Conservation (phyloP, 2,797 vertebrate species). For the Cossypha dichroa region DNA sequence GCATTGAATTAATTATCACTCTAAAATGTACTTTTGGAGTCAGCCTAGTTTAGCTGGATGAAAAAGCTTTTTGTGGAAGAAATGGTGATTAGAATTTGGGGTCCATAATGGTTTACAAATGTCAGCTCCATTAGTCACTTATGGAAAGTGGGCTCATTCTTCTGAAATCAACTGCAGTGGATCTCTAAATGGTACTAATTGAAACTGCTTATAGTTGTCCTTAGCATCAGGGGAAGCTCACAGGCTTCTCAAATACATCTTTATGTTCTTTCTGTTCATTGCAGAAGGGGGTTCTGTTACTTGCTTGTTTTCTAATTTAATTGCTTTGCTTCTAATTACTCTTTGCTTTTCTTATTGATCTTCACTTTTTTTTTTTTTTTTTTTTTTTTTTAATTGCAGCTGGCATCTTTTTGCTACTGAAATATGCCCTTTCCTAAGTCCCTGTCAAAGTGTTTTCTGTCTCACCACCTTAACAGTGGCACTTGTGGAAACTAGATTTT, state of each 20-base stretch:
- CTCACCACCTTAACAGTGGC: not conserved
- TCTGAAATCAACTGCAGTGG: constrained; percentile 34
- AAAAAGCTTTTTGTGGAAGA: constrained; percentile 51
- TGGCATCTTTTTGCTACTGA: not conserved
- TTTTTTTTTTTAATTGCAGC: not conserved
- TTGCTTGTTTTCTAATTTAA: not conserved
- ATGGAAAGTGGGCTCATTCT: constrained; percentile 25
- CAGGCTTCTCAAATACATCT: not conserved
- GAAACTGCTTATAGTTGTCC: constrained; percentile 7
- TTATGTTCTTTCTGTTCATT: not conserved
- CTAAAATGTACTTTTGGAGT: constrained; percentile 54
- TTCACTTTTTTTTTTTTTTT: not conserved
- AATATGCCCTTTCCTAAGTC: not conserved
- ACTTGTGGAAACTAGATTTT: not conserved
- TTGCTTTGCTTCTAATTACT: not conserved
- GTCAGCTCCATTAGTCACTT: constrained; percentile 56
- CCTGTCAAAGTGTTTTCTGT: not conserved
- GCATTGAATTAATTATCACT: constrained; percentile 66
- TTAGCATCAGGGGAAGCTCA: not conserved
- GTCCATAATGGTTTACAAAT: constrained; percentile 57
- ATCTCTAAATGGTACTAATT: constrained; percentile 43
- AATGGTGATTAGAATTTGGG: constrained; percentile 59
- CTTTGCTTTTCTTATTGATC: not conserved
- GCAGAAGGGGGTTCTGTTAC: not conserved
- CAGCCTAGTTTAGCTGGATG: constrained; percentile 45